Evolutionary conservation across 2,888 invertebrate species (phyloP), one percentile per base, ranked within the genome.

Genomic region (Drosophila algonquin): DNA sequence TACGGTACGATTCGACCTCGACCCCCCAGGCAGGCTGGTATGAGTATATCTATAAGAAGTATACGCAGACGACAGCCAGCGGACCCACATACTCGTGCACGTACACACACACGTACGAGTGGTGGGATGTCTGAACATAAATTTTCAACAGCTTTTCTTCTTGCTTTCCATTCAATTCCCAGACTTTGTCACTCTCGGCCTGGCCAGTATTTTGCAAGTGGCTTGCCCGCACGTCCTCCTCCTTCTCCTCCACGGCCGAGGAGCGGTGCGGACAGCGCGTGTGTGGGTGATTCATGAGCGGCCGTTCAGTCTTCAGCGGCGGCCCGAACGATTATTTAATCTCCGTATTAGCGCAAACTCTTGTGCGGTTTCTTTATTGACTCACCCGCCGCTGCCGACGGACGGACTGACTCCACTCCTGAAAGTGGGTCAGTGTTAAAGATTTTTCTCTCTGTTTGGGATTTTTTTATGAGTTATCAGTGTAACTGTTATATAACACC

Each of bases 341-440:
- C 86, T 86, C 70, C 77, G 81, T 83, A 84, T 84, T 84, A 84
- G 79, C 86, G 83, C 77, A 67, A 64, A 57, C 63, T 72, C 72
- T 75, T 75, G 61, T 74, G 82, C 77, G 86, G 82, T 83, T 83
- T 85, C 74, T 86, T 83, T 83, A 86, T 86, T 84, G 83, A 84
- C 86, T 84, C 83, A 84, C 83, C 7, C 14, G 14, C 40, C 14
- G 40, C 27, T 8, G 14, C n/a, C 14, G 40, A 12, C 4, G 40
- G 14, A 2, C 35, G 12, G 35, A 12, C 7, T 14, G n/a, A 14
- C 50, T 45, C 46, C 52, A 58, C 58, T 63, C 48, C 56, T 61
- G 81, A 81, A 84, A 83, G 83, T 84, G 75, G 83, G 83, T 84
- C 83, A 84, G 86, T 83, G 83, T 81, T 83, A 84, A 86, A 86